Evolutionary conservation across 2,797 vertebrate genomes (phyloP).

Genomic region (Acridotheres tristis): DNA sequence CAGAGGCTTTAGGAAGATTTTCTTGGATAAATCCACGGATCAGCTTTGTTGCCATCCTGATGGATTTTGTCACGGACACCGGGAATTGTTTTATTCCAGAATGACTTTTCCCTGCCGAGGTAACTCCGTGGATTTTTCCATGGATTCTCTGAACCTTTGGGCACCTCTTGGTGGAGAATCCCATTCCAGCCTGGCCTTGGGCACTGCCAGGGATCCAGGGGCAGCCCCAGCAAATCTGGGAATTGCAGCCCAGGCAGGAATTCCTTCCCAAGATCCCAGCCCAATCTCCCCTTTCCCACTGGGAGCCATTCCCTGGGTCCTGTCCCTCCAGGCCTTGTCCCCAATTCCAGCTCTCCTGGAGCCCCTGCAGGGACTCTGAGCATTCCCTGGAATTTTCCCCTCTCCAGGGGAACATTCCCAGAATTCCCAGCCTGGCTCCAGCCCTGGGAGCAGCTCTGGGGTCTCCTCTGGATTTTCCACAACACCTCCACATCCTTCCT

Average conservation of each 20-base stretch:
- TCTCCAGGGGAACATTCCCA: background rate
- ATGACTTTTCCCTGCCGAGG: background rate
- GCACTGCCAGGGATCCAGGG: no score
- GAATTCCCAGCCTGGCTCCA: background rate
- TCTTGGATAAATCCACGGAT: background rate
- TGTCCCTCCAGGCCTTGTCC: no score
- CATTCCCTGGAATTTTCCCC: background rate
- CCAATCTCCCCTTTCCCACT: no score
- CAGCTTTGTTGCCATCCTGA: background rate
- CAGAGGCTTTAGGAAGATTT: background rate
- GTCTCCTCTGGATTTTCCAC: background rate
- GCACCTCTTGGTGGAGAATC: background rate
- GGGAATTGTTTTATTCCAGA: background rate
- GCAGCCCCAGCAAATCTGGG: no score
- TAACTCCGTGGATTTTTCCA: background rate
- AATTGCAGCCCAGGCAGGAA: no score
- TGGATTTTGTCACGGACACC: rapidly evolving
- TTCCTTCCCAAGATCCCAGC: no score
- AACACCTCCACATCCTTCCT: no score
- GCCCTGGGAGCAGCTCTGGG: no score
- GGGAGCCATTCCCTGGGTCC: no score
- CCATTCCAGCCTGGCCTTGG: background rate
- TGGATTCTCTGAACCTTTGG: background rate
- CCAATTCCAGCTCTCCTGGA: background rate
- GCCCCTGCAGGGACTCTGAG: background rate